Percentiles rank a stretch among this genome's conserved stretches.
phyloP scores from a whole-genome alignment of 1,140 invertebrate genomes.

The Nilaparvata lugens region DNA sequence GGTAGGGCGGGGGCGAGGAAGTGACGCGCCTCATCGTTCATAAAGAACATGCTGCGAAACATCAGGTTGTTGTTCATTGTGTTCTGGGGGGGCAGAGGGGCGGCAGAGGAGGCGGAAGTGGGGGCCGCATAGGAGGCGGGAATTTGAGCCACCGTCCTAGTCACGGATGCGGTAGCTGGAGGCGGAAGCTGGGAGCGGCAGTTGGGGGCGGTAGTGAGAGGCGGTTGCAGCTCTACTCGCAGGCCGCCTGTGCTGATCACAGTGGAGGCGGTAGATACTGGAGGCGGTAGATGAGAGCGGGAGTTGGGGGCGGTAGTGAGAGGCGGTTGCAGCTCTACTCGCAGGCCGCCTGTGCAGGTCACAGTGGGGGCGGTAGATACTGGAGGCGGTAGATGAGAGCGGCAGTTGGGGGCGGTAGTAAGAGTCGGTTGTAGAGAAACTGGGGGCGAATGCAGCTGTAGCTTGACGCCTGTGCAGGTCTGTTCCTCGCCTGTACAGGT shows the following conservation, averaged over 20 bases:
- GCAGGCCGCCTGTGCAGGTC: neutral
- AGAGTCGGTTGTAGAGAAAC: conserved; percentile 1
- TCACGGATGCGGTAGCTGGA: neutral
- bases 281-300: conserved; percentile 10
- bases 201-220: no score
- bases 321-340: no score
- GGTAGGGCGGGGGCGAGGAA: conserved; percentile 27
- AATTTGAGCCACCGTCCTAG: no score
- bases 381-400: conserved; percentile 9
- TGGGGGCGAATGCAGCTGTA: neutral
- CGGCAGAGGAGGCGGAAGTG: no score
- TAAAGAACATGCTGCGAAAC: conserved; percentile 31
- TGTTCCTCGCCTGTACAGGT: conserved; percentile 14
- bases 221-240: no score
- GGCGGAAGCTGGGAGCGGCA: conserved; percentile 5
- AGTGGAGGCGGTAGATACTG: neutral
- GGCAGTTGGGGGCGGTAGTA: neutral
- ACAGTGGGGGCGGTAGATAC: neutral
- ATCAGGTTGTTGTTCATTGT: conserved; percentile 29
- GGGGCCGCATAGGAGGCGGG: no score
- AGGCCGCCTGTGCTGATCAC: no score
- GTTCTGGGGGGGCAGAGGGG: neutral
- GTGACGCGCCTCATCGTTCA: conserved; percentile 30
- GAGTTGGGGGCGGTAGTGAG: no score
- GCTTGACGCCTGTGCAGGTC: conserved; percentile 4